A percentile compares a stretch with the other conserved stretches of the same genome.
Evolutionary conservation across 2,888 invertebrate genomes (phyloP).

Genomic region (Athripsodes cinereus): DNA sequence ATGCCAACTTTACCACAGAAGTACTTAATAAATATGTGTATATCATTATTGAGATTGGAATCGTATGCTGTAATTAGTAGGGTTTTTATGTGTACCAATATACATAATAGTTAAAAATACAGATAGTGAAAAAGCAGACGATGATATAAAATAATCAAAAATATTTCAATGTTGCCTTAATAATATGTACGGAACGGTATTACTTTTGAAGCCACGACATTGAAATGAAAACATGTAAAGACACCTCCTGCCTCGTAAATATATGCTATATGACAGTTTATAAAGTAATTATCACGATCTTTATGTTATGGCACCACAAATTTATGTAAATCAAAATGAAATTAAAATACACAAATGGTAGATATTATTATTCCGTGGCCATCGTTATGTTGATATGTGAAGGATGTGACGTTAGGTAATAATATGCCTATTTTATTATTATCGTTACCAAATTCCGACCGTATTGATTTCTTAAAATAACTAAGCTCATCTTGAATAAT

Average conservation of each 20-base stretch:
- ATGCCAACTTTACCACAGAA: too few species aligned
- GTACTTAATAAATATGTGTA: too few species aligned
- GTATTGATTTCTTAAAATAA: background rate
- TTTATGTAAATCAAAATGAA: background rate
- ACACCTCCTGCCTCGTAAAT: constrained; percentile 3
- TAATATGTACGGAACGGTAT: background rate
- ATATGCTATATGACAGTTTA: background rate
- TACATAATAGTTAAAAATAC: too few species aligned
- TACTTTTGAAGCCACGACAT: background rate
- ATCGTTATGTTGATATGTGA: background rate
- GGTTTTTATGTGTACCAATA: too few species aligned
- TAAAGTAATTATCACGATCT: constrained; percentile 3
- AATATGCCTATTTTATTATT: background rate
- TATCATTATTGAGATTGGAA: too few species aligned
- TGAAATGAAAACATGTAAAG: constrained; percentile 1
- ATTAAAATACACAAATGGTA: background rate
- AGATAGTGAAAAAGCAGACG: too few species aligned
- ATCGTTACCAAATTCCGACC: background rate
- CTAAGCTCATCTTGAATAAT: too few species aligned
- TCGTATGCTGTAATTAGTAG: too few species aligned
- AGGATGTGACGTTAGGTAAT: background rate
- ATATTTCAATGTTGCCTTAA: too few species aligned
- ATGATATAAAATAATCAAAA: too few species aligned
- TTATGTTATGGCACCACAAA: background rate
- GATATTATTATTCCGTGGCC: background rate